Conservation (phyloP, 2,888 invertebrate genomes). For the Crioceris asparagi region DNA sequence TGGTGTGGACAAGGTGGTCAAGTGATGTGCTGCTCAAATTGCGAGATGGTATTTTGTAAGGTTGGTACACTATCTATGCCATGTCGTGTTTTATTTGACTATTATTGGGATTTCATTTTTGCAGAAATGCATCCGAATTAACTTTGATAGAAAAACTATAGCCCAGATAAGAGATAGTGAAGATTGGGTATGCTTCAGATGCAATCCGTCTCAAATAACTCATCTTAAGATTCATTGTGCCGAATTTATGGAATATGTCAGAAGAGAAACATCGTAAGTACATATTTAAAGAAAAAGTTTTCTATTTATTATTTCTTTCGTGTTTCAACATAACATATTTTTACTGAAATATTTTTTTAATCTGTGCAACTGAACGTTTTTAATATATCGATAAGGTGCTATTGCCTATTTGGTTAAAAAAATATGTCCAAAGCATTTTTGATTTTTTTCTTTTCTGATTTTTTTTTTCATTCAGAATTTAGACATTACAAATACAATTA, state of each 20-base stretch:
- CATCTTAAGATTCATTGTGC: constrained; percentile 58
- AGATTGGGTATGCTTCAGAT: constrained; percentile 72
- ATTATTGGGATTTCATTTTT: constrained; percentile 27
- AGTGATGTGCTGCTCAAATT: constrained; percentile 68
- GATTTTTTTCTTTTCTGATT: too few species aligned
- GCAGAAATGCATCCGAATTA: constrained; percentile 65
- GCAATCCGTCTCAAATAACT: constrained; percentile 55
- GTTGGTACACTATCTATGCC: constrained; percentile 33
- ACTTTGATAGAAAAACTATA: constrained; percentile 54
- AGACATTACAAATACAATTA: too few species aligned
- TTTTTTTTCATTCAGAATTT: too few species aligned
- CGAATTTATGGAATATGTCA: constrained; percentile 59
- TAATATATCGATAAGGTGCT: too few species aligned
- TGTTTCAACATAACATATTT: too few species aligned
- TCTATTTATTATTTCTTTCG: too few species aligned
- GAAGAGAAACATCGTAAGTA: constrained; percentile 48
- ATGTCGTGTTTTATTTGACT: constrained; percentile 2
- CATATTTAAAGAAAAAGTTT: too few species aligned
- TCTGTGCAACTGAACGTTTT: too few species aligned
- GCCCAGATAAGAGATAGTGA: constrained; percentile 64
- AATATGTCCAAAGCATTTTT: too few species aligned
- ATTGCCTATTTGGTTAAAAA: too few species aligned
- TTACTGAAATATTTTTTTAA: too few species aligned
- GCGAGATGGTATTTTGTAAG: constrained; percentile 63
- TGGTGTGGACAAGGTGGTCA: constrained; percentile 68